phyloP scores from a whole-genome alignment of 1,140 invertebrate species.

The Zaprionus lachaisei region DNA sequence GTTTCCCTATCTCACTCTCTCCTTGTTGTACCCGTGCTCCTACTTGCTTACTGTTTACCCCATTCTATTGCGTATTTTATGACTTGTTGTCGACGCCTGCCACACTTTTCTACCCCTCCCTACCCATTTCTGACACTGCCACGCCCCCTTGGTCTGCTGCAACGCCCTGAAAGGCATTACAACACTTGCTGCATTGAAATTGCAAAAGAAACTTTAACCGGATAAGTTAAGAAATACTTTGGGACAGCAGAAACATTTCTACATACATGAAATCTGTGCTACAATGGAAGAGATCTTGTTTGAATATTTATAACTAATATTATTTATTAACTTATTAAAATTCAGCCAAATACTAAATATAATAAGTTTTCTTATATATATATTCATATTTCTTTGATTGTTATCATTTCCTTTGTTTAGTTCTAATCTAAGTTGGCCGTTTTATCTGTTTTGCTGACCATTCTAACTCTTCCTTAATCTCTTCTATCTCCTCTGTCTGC shows the following conservation, averaged over 20 bases:
- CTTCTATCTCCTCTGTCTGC: neutral
- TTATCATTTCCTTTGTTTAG: neutral
- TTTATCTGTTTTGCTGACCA: neutral
- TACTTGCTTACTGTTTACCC: constrained; percentile 30
- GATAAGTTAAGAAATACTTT: constrained; percentile 10
- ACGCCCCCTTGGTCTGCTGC: constrained; percentile 5
- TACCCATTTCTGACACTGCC: neutral
- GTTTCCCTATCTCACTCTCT: neutral
- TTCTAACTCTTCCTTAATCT: neutral
- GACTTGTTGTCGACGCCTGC: constrained; percentile 69
- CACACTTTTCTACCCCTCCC: neutral
- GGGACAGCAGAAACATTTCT: neutral
- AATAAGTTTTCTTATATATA: too few species aligned
- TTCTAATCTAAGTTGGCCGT: neutral
- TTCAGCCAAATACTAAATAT: too few species aligned
- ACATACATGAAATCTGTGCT: neutral
- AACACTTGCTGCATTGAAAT: constrained; percentile 64
- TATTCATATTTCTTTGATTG: too few species aligned
- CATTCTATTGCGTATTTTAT: constrained; percentile 71
- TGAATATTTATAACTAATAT: too few species aligned
- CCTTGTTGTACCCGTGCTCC: too few species aligned
- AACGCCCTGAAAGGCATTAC: constrained; percentile 31
- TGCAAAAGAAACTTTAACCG: constrained; percentile 57
- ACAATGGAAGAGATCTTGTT: neutral
- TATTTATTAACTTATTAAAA: too few species aligned